phyloP scores from a whole-genome alignment of 2,888 invertebrate genomes.

The Calliscelio sp. region DNA sequence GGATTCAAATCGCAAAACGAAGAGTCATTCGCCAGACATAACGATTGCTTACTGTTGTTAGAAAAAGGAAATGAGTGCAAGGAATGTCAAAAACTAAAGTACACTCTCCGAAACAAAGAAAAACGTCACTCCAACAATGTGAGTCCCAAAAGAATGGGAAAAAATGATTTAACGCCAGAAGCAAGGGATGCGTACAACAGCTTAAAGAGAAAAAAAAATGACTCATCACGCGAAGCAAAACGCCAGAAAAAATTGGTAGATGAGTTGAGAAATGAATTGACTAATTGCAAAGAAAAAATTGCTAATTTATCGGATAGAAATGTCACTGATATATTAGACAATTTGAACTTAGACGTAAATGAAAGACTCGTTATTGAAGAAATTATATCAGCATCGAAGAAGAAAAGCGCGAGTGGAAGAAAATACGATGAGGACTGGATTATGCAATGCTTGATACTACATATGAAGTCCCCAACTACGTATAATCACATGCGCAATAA shows the following conservation, averaged over 20 bases:
- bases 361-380: slow-evolving; percentile 19
- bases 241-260: slow-evolving; percentile 32
- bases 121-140: slow-evolving; percentile 6
- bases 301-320: background rate
- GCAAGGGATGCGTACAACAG: too few species aligned
- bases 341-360: background rate
- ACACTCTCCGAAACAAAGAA: slow-evolving; percentile 20
- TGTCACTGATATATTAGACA: slow-evolving; percentile 20
- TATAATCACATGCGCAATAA: slow-evolving; percentile 33
- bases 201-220: too few species aligned
- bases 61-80: slow-evolving; percentile 37
- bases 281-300: slow-evolving; percentile 23
- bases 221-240: slow-evolving; percentile 41
- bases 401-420: slow-evolving; percentile 35
- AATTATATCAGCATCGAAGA: slow-evolving; percentile 36
- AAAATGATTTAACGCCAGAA: too few species aligned
- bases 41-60: slow-evolving; percentile 25
- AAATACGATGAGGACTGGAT: slow-evolving; percentile 47
- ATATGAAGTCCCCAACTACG: slow-evolving; percentile 49
- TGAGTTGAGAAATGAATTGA: slow-evolving; percentile 7
- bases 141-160: slow-evolving; percentile 3
- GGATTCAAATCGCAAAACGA: slow-evolving; percentile 15
- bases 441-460: slow-evolving; percentile 35
- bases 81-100: slow-evolving; percentile 19
- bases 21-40: slow-evolving; percentile 14